Evolutionary conservation across 2,888 invertebrate species (phyloP), one percentile per base, ranked within the genome.

Genomic region (Polydrusus cervinus): DNA sequence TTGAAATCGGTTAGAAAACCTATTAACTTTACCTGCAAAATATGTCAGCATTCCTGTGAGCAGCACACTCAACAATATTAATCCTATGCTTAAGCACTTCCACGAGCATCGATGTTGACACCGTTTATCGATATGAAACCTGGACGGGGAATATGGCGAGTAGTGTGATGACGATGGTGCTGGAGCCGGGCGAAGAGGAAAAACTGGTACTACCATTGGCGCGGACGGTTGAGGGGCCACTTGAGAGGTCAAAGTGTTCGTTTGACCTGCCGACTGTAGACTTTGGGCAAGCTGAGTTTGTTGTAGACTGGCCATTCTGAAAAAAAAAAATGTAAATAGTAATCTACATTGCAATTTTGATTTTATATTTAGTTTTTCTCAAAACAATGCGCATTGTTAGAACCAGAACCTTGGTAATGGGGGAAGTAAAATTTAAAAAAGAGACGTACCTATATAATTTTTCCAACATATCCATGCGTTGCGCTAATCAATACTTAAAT

Each of bases 51-150:
- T 96, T 82, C 97, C 97, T 84, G 95, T 93, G 85, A 97, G 91
- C 84, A 95, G 94, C 86, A 97, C 95, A 86, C 95, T 93, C 84
- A 97, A 90, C 87, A 97, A 91, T 88, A 97, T 96, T 89, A 97
- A 93, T 84, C 95, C 93, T 88, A 98, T 95, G 88, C 96, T 96
- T 87, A 96, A 93, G 88, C 97, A 97, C 89, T 97, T 96, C 98
- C 98, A 98, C 86, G 97, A 95, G 91, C 97, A 97, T 82, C 96
- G 92, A 88, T 95, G 95, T 88, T 95, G 95, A 89, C 95, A 96
- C 82, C 95, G 92, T 89, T 97, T 97, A 90, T 96, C 95, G 90
- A 96, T 95, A 91, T 96, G 95, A 90, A 96, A 96, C 88, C 96
- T 93, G 86, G 95, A 96, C 86, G 95, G 95, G 84, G 95, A 95